Conservation (phyloP, 1,140 invertebrate species). For the Drosophila varians region DNA sequence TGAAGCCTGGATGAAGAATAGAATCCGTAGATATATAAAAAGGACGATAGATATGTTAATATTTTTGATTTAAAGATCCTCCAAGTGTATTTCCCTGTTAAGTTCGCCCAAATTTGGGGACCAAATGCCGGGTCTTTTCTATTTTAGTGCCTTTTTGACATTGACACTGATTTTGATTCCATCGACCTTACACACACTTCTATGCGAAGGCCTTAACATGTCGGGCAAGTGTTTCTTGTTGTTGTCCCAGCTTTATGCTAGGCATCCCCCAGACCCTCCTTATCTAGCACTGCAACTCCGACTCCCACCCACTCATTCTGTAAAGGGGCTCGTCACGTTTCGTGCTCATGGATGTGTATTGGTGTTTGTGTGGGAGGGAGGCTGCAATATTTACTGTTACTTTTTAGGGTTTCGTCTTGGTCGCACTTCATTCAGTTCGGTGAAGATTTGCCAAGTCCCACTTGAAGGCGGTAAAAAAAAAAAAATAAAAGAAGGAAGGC, state of each 20-base stretch:
- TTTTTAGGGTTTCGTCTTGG: constrained; percentile 56
- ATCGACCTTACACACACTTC: constrained; percentile 41
- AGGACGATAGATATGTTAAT: too few species aligned
- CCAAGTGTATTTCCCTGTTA: too few species aligned
- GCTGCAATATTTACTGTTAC: constrained; percentile 54
- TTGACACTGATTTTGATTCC: constrained; percentile 63
- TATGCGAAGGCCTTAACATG: constrained; percentile 22
- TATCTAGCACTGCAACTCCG: background rate
- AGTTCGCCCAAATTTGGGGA: background rate
- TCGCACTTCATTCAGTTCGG: constrained; percentile 48
- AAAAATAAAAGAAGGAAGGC: constrained; percentile 16
- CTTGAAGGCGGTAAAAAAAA: constrained; percentile 5
- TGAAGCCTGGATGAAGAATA: too few species aligned
- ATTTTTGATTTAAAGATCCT: too few species aligned
- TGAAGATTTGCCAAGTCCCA: constrained; percentile 44
- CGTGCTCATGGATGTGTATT: constrained; percentile 19
- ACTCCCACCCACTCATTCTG: constrained; percentile 32
- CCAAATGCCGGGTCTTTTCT: background rate
- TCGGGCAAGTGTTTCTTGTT: constrained; percentile 12
- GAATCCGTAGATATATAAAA: too few species aligned
- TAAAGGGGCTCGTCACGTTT: constrained; percentile 57
- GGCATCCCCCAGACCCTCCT: too few species aligned
- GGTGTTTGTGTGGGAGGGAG: constrained; percentile 21
- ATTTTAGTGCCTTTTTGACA: constrained; percentile 49
- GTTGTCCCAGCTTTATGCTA: constrained; percentile 41